phyloP scores from a whole-genome alignment of 2,888 invertebrate genomes.

The Drosophila emarginata region DNA sequence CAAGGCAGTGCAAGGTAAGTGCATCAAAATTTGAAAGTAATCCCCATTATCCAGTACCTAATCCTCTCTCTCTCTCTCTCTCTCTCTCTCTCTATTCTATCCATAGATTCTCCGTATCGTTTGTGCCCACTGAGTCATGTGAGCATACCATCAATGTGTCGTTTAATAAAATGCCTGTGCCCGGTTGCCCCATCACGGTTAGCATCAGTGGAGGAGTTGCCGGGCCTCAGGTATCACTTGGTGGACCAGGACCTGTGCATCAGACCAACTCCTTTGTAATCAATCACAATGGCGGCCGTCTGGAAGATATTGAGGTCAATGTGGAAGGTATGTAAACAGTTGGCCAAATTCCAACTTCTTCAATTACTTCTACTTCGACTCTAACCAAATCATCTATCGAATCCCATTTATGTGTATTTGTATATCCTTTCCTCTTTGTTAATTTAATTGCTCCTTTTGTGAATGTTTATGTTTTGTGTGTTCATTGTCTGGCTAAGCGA shows the following conservation, averaged over 20 bases:
- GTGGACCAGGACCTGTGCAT: conserved; percentile 88
- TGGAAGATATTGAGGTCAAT: conserved; percentile 97
- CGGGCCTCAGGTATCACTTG: conserved; percentile 88
- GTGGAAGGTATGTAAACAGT: conserved; percentile 90
- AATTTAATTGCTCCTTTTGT: conserved; percentile 66
- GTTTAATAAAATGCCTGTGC: conserved; percentile 94
- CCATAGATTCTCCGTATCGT: conserved; percentile 95
- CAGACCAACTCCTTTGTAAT: conserved; percentile 88
- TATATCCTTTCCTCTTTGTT: conserved; percentile 52
- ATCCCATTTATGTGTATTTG: conserved; percentile 9
- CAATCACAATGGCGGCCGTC: conserved; percentile 92
- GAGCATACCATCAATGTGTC: conserved; percentile 98
- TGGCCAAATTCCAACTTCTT: conserved; percentile 13
- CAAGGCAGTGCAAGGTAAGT: conserved; percentile 88
- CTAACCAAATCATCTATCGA: conserved; percentile 34
- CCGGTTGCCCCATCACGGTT: conserved; percentile 95
- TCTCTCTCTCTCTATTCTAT: not conserved
- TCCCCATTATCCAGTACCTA: not conserved
- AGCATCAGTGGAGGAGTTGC: conserved; percentile 87
- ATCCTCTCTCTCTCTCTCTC: not conserved
- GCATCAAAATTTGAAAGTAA: not conserved
- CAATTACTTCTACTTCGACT: conserved; percentile 5
- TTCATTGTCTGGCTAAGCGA: conserved; percentile 33
- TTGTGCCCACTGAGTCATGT: conserved; percentile 96
- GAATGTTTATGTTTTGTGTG: conserved; percentile 33